Base-by-base conservation (phyloP, 2,888 invertebrate species). In the Rhogogaster chlorosoma region DNA sequence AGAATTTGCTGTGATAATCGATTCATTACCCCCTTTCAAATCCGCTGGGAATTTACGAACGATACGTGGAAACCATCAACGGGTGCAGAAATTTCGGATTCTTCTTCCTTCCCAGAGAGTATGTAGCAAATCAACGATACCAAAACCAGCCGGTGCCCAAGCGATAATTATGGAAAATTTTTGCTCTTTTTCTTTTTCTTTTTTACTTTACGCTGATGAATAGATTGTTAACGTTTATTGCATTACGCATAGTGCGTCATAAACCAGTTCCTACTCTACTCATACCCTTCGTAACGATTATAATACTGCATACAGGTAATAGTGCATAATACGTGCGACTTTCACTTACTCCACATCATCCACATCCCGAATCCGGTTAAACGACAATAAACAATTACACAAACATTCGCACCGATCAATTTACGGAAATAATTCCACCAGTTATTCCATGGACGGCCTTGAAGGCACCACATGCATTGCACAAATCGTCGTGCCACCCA, bases 351-450 rank as follows among this genome's bases (percentile, higher is more conserved):
- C 6, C 22, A 29, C 64, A 64, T 64, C 64, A 64, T 67, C 5
- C 67, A 26, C 18, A 67, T 67, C 67, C 67, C 67, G 67, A 18
- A 67, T 67, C 67, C 67, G 32, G 67, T 67, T 67, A 67, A 67
- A 61, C 12, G 26, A 26, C 26, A 61, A 53, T 1, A 26, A 61
- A 0, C 26, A 26, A 61, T 61, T 61, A 49, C 53, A n/a, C n/a
- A 26, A 22, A 61, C 61, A 61, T 61, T 61, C 26, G 26, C 4
- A 12, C 61, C 3, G 12, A 2, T 61, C 2, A 2, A 61, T 26
- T 61, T 0, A 9, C 45, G 2, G 12, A 15, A 45, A 15, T 15
- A 45, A 45, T 45, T 45, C 12, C 45, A 45, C 12, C 45, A 45
- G 45, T 15, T 45, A 45, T 45, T 15, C 12, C 15, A 53, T 18